Base-by-base conservation (phyloP, 1,140 invertebrate species). In the Propsilocerus akamusi region DNA sequence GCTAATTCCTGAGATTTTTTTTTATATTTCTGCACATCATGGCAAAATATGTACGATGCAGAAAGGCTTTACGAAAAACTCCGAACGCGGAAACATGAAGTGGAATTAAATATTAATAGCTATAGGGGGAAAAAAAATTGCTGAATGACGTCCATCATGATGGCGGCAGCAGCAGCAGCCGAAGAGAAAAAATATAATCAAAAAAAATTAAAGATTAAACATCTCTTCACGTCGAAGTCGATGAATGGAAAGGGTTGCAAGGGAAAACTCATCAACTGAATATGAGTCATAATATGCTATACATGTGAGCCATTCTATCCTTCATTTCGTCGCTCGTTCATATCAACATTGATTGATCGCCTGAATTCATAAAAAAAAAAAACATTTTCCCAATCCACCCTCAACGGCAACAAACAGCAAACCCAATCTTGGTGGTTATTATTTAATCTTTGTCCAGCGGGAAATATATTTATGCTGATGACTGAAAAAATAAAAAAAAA, bases 121-220 rank as follows among this genome's bases (percentile, higher is more conserved):
- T n/a, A n/a, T n/a, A n/a, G n/a, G n/a, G n/a, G n/a, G n/a, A n/a
- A n/a, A n/a, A n/a, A n/a, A n/a, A n/a, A n/a, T n/a, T n/a, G n/a
- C n/a, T n/a, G n/a, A n/a, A 41, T 41, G 28, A 30, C 10, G n/a
- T 11, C n/a, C 28, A 41, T 41, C 14, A 41, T 17, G 34, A 41
- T 41, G 14, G 22, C 22, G 17, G 22, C 10, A 41, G 8, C 17
- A 6, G 22, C 12, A 41, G n/a, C 14, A 41, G 34, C 6, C 10
- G 34, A 41, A 12, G 28, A 20, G 22, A 20, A 41, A 37, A 37
- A 41, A 41, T 20, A 41, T 41, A 20, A 41, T 20, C 22, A 14
- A 41, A 41, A 14, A 17, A 41, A 17, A 41, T 41, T 41, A 41
- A 41, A 41, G 34, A 41, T 41, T 41, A 41, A 41, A 41, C 22